phyloP scores from a whole-genome alignment of 2,888 invertebrate species.

The Oligia strigilis region DNA sequence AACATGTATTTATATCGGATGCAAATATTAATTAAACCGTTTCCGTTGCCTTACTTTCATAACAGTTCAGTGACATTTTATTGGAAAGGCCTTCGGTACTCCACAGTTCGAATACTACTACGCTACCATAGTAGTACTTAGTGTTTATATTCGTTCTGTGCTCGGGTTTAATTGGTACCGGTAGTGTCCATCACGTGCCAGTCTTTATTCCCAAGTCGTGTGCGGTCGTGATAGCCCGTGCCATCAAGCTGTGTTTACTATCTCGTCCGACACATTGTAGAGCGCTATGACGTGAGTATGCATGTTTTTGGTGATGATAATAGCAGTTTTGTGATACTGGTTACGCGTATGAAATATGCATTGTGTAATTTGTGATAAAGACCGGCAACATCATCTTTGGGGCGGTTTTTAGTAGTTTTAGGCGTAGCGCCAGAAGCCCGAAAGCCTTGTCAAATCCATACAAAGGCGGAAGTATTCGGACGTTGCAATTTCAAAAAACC shows the following conservation, averaged over 20 bases:
- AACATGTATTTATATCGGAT: slow-evolving; percentile 23
- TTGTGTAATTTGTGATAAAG: neutral
- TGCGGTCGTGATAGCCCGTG: slow-evolving; percentile 57
- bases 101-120: neutral
- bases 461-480: neutral
- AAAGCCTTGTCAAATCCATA: neutral
- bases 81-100: slow-evolving; percentile 2
- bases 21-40: slow-evolving; percentile 31
- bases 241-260: slow-evolving; percentile 42
- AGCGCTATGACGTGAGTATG: slow-evolving; percentile 53
- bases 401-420: neutral
- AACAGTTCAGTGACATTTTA: slow-evolving; percentile 44
- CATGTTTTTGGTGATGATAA: slow-evolving; percentile 26
- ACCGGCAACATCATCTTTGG: neutral
- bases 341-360: neutral
- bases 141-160: slow-evolving; percentile 55
- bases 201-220: slow-evolving; percentile 62
- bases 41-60: slow-evolving; percentile 17
- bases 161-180: slow-evolving; percentile 51
- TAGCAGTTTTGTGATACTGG: slow-evolving; percentile 4
- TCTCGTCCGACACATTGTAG: slow-evolving; percentile 27
- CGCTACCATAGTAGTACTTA: slow-evolving; percentile 8
- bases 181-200: slow-evolving; percentile 61
- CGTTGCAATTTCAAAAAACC: neutral
- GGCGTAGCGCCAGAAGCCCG: too few species aligned